These are phyloP conservation scores for Myiotriccus ornatus DNA, from an alignment of 2,797 vertebrate species.

Conservation along the genomic window DNA sequence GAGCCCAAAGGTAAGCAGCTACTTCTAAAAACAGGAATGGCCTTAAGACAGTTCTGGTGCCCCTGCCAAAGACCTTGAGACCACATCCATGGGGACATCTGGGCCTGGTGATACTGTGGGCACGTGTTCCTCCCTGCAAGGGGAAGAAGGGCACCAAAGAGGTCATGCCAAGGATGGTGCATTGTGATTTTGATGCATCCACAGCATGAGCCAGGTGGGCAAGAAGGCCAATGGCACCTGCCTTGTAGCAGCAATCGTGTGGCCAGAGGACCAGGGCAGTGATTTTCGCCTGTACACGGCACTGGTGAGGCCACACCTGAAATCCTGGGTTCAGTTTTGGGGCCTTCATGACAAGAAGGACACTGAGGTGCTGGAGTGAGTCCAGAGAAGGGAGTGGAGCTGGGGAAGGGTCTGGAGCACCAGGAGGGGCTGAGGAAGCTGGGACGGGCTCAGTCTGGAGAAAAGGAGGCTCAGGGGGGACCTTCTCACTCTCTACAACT, in stretches of 20 bases:
- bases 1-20: not conserved
- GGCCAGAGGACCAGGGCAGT: not conserved
- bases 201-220: not conserved
- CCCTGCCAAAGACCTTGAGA: not conserved
- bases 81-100: not conserved
- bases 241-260: not conserved
- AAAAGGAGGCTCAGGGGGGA: not conserved
- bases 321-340: not conserved
- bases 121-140: not conserved
- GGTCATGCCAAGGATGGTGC: fast-evolving
- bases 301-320: not conserved
- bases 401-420: not conserved
- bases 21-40: not conserved
- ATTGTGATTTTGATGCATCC: not conserved
- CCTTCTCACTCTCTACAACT: not conserved
- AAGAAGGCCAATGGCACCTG: not conserved
- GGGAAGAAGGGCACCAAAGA: not conserved
- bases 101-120: not conserved
- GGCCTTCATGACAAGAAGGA: not conserved
- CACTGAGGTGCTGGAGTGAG: not conserved
- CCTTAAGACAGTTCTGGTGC: fast-evolving
- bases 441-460: not conserved
- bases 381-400: not conserved
- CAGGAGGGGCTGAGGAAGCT: not conserved
- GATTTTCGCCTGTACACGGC: not conserved